Percentiles rank a stretch among this genome's conserved stretches.
Evolutionary conservation across 2,113 vertebrate species (phyloP).

Genomic region (Onychorhynchus coronatus): DNA sequence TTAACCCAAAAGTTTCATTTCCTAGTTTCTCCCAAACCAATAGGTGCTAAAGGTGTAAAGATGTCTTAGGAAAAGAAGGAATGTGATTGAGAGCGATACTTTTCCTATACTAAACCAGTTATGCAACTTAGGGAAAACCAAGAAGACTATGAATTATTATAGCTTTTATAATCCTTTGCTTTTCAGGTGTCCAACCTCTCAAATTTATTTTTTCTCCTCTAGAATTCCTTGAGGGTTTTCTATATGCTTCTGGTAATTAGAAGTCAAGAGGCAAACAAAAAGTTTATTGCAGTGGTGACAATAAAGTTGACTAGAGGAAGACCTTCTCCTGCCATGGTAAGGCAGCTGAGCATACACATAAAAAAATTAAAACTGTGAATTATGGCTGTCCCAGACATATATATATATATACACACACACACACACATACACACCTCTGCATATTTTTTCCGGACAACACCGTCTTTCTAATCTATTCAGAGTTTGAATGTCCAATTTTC

Average conservation of each 20-base stretch:
- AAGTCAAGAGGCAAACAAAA: background rate
- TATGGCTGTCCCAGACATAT: background rate
- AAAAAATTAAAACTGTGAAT: background rate
- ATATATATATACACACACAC: background rate
- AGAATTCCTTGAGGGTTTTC: background rate
- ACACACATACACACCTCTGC: background rate
- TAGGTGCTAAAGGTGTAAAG: background rate
- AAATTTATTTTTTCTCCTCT: background rate
- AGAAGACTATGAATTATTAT: background rate
- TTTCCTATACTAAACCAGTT: background rate
- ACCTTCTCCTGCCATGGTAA: background rate
- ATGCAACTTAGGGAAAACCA: background rate
- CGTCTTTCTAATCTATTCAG: background rate
- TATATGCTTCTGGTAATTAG: background rate
- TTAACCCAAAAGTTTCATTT: background rate
- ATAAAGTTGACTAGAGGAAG: background rate
- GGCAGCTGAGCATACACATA: background rate
- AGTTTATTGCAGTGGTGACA: background rate
- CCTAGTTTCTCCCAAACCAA: background rate
- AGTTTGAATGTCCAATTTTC: conserved; percentile 33
- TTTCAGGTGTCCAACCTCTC: background rate
- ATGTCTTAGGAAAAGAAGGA: background rate
- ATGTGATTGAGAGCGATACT: background rate
- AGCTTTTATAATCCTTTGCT: background rate
- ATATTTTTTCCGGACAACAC: background rate